Evolutionary conservation across 1,140 invertebrate species (phyloP), one percentile per base, ranked within the genome.

Genomic region (Eurosta solidaginis): DNA sequence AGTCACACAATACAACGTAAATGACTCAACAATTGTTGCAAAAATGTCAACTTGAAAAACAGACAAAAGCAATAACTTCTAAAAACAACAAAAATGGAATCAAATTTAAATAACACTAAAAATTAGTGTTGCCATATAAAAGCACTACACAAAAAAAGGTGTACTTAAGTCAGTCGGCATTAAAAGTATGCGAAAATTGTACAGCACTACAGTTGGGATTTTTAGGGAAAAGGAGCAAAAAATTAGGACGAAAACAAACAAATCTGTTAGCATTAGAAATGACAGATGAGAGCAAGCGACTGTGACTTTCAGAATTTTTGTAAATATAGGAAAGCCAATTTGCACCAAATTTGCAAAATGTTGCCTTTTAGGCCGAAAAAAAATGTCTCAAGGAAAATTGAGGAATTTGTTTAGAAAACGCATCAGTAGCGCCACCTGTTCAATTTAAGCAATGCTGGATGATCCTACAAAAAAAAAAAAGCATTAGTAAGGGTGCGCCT

Each of bases 1-100:
- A 68, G 59, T 68, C 59, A 68, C 59, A 68, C 59, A 68, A 40
- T 40, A 40, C 59, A 68, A 68, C 59, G 17, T 68, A 68, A 68
- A 68, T 68, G 59, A 68, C 59, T 42, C 59, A 68, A 68, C 59
- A 68, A 40, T 20, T 20, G 59, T 68, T 40, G 59, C 33, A 10
- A 68, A 68, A 68, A 17, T 68, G 59, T 68, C 59, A 68, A 68
- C 59, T 42, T 17, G 17, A n/a, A n/a, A 52, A 40, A n/a, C 29
- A 33, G 5, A 33, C 54, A 63, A 54, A 17, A 54, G 27, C 25
- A 54, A 17, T 36, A 63, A 63, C 10, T 40, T 29, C 3, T 7
- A 68, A 40, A n/a, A 36, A 33, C 0, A 33, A 68, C 59, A 68
- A 40, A 68, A 47, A 40, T n/a, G n/a, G n/a, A n/a, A n/a, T n/a